phyloP scores from a whole-genome alignment of 1,140 invertebrate genomes.

The Diabrotica undecimpunctata region DNA sequence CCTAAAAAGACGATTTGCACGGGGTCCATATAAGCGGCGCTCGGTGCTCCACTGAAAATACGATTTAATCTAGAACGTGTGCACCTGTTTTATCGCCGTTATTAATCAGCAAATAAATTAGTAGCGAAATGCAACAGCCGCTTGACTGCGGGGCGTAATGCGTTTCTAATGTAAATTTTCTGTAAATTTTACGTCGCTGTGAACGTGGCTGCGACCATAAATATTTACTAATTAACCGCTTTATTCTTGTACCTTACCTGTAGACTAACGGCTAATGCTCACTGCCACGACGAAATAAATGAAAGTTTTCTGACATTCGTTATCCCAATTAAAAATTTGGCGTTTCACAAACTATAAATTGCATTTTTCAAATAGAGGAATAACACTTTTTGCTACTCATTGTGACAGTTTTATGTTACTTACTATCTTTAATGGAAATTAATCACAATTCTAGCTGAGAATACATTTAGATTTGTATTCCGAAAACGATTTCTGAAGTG shows the following conservation, averaged over 20 bases:
- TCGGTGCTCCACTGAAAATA: slow-evolving; percentile 30
- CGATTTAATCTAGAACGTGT: slow-evolving; percentile 40
- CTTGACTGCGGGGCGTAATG: slow-evolving; percentile 32
- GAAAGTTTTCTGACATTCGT: too few relatives aligned
- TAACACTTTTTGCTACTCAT: too few relatives aligned
- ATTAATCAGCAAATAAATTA: slow-evolving; percentile 43
- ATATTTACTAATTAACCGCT: slow-evolving; percentile 21
- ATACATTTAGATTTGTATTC: too few relatives aligned
- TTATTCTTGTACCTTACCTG: slow-evolving; percentile 18
- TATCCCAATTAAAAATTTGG: too few relatives aligned
- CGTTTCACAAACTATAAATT: too few relatives aligned
- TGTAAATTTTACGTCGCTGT: slow-evolving; percentile 27
- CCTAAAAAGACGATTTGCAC: too few relatives aligned
- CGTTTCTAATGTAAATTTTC: slow-evolving; percentile 38
- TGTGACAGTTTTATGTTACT: too few relatives aligned
- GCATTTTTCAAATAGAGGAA: too few relatives aligned
- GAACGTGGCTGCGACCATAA: slow-evolving; percentile 10
- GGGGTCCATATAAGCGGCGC: neutral
- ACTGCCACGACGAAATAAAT: neutral
- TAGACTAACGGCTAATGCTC: neutral
- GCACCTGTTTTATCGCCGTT: slow-evolving; percentile 40
- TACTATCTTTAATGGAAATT: too few relatives aligned
- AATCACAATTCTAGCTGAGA: too few relatives aligned
- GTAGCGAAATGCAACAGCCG: slow-evolving; percentile 31
- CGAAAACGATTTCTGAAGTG: too few relatives aligned